These are phyloP conservation scores for Euleptes europaea DNA, from an alignment of 2,113 vertebrate species.

Conservation along the genomic window DNA sequence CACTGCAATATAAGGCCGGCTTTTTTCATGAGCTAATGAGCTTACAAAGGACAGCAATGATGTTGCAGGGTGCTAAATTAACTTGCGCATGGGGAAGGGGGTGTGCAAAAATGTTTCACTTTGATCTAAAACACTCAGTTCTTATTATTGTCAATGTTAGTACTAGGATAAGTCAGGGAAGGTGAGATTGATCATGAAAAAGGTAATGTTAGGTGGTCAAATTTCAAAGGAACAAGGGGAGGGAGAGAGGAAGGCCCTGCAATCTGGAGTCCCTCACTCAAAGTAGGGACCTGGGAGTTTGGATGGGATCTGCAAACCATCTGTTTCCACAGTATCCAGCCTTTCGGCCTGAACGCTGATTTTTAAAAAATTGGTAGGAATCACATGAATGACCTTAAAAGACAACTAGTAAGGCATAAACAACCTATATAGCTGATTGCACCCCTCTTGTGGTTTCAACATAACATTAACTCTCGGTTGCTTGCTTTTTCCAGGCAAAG, in stretches of 20 bases:
- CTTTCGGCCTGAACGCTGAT: background rate
- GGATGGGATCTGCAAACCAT: background rate
- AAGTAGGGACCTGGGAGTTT: background rate
- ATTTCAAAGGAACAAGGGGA: background rate
- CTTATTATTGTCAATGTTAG: background rate
- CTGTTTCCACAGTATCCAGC: background rate
- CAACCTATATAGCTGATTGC: background rate
- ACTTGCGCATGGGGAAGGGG: background rate
- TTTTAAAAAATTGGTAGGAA: background rate
- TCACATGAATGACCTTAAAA: background rate
- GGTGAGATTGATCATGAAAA: background rate
- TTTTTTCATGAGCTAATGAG: no score
- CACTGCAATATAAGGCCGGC: background rate
- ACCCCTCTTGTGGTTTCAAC: background rate
- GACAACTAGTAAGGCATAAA: background rate
- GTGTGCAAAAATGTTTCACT: background rate
- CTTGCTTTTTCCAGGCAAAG: no score
- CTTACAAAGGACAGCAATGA: background rate
- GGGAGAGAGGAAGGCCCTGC: background rate
- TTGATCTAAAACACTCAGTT: background rate
- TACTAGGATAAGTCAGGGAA: background rate
- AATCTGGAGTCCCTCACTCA: background rate
- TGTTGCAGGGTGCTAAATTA: background rate
- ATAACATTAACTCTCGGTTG: no score
- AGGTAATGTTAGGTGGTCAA: background rate